Conservation (phyloP, 2,113 vertebrate genomes). For the Scomber japonicus region DNA sequence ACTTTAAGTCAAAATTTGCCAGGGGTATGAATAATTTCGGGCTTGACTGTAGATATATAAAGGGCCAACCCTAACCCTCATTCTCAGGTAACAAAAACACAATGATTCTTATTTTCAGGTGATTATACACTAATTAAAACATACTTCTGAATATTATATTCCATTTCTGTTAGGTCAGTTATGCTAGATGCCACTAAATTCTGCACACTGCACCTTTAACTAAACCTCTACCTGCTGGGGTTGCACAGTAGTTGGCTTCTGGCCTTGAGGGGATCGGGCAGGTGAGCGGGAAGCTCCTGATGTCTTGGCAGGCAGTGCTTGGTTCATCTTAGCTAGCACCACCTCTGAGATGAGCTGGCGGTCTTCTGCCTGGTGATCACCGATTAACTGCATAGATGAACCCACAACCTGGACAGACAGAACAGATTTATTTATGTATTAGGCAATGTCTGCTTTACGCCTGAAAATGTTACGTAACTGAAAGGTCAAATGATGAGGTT, state of each 20-base stretch:
- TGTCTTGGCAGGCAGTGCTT: slow-evolving; percentile 84
- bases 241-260: slow-evolving; percentile 87
- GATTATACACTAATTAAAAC: no score
- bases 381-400: slow-evolving; percentile 96
- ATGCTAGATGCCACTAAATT: no score
- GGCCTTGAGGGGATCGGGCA: slow-evolving; percentile 90
- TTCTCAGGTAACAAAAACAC: no score
- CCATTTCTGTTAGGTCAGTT: no score
- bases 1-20: no score
- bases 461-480: neutral
- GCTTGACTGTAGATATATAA: no score
- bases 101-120: no score
- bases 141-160: no score
- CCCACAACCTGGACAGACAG: slow-evolving; percentile 90
- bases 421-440: neutral
- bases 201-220: no score
- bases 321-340: slow-evolving; percentile 94
- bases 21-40: no score
- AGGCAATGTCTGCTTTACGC: neutral
- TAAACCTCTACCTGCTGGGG: slow-evolving; percentile 90
- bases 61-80: no score
- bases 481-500: neutral
- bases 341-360: slow-evolving; percentile 94
- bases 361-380: slow-evolving; percentile 96
- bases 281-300: slow-evolving; percentile 77